Conservation (phyloP, 1,140 invertebrate genomes). For the Drosophila pruinosa region DNA sequence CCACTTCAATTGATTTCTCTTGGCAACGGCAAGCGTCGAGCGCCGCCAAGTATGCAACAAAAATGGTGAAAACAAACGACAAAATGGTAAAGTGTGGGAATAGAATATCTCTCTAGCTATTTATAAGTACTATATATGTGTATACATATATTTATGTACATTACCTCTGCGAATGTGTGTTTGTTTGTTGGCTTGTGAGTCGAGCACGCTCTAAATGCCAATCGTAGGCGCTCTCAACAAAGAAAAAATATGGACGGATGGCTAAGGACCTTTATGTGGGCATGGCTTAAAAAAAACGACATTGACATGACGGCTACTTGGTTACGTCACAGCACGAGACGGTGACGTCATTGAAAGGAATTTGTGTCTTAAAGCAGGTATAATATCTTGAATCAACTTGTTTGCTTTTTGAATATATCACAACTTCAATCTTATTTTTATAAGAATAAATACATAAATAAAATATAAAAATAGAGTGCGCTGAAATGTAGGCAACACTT, state of each 20-base stretch:
- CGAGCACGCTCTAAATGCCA: conserved; percentile 37
- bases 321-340: conserved; percentile 18
- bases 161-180: neutral
- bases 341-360: conserved; percentile 37
- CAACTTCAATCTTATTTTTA: too few relatives aligned
- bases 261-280: neutral
- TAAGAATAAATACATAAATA: too few relatives aligned
- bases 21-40: neutral
- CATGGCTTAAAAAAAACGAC: too few relatives aligned
- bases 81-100: neutral
- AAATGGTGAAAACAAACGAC: conserved; percentile 23
- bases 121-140: conserved; percentile 8
- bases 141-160: conserved; percentile 9
- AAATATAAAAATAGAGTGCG: conserved; percentile 8
- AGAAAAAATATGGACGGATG: conserved; percentile 12
- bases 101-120: conserved; percentile 15
- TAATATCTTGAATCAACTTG: too few relatives aligned
- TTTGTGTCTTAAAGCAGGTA: too few relatives aligned
- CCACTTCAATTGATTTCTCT: conserved; percentile 33
- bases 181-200: neutral
- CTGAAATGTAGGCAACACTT: conserved; percentile 13
- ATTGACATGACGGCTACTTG: too few relatives aligned
- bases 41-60: conserved; percentile 41
- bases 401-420: too few relatives aligned
- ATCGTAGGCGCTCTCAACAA: conserved; percentile 18